These are phyloP conservation scores for Phaethon lepturus DNA, from an alignment of 2,113 vertebrate species.

Conservation along the genomic window DNA sequence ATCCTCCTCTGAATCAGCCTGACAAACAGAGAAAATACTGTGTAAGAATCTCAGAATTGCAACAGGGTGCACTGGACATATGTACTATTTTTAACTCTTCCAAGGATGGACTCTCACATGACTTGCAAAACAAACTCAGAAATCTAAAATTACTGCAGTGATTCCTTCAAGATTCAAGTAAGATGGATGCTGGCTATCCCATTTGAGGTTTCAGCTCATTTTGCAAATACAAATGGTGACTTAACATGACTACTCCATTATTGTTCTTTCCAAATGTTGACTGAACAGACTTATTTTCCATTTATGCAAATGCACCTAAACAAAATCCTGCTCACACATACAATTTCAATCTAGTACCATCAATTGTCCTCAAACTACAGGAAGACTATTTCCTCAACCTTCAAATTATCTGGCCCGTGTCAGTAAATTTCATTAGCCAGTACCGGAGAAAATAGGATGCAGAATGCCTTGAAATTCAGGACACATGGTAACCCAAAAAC, in stretches of 20 bases:
- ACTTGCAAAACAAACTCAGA: background rate
- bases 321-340: background rate
- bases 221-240: background rate
- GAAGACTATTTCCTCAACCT: background rate
- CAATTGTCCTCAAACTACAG: background rate
- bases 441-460: background rate
- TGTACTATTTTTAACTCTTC: background rate
- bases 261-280: background rate
- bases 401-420: background rate
- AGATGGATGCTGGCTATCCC: background rate
- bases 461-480: background rate
- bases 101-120: background rate
- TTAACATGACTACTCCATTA: background rate
- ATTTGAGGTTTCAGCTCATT: background rate
- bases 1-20: conserved; percentile 90
- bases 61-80: background rate
- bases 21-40: conserved; percentile 47
- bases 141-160: background rate
- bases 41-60: conserved; percentile 8
- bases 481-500: background rate
- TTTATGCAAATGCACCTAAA: background rate
- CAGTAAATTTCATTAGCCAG: background rate
- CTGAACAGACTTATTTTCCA: background rate
- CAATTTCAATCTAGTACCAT: background rate
- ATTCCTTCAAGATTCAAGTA: background rate